Percentiles rank a stretch among this genome's conserved stretches.
phyloP scores from a whole-genome alignment of 1,140 invertebrate species.

The Maconellicoccus hirsutus region DNA sequence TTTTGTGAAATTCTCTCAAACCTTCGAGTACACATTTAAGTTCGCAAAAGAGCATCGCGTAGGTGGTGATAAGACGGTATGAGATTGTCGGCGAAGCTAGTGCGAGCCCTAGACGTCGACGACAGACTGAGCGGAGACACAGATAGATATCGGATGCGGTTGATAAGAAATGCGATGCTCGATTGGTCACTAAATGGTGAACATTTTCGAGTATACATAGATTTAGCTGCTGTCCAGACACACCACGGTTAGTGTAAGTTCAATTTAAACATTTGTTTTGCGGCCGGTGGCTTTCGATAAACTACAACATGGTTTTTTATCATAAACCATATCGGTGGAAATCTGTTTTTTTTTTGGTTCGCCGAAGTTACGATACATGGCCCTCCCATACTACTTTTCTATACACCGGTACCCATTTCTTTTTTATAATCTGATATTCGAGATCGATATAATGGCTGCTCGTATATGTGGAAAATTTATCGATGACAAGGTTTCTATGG shows the following conservation, averaged over 20 bases:
- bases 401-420: no score
- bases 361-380: background rate
- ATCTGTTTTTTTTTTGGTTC: background rate
- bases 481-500: background rate
- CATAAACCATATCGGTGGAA: background rate
- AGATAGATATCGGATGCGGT: no score
- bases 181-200: no score
- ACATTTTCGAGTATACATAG: no score
- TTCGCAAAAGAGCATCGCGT: background rate
- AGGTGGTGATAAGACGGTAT: no score
- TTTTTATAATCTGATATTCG: background rate
- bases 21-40: background rate
- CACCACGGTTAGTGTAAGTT: no score
- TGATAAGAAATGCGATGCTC: no score
- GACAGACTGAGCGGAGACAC: no score
- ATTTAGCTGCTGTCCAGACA: no score
- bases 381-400: slow-evolving; percentile 1
- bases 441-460: slow-evolving; percentile 3
- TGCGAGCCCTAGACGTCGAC: background rate
- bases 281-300: background rate
- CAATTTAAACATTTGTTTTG: no score
- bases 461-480: background rate
- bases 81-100: background rate
- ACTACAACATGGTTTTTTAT: background rate
- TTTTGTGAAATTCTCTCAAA: background rate